Conservation (phyloP, 1,140 invertebrate genomes). For the Danaus melanippus region DNA sequence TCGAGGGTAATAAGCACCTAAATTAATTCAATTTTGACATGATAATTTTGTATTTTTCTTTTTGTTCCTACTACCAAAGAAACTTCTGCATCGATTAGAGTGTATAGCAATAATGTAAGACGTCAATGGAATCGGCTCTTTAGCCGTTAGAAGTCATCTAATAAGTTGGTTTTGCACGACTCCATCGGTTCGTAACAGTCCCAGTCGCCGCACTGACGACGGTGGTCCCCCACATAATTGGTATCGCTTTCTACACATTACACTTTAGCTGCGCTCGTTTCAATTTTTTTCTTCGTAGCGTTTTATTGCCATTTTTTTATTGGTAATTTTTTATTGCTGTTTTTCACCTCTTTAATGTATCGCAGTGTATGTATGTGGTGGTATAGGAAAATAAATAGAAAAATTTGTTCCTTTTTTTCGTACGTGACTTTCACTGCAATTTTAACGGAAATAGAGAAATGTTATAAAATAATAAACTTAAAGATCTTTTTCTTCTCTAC, state of each 20-base stretch:
- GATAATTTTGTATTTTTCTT: too few relatives aligned
- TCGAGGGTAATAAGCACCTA: too few relatives aligned
- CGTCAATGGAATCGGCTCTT: constrained; percentile 11
- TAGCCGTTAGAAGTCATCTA: constrained; percentile 22
- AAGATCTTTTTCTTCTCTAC: too few relatives aligned
- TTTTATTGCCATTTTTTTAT: constrained; percentile 10
- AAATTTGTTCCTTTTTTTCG: too few relatives aligned
- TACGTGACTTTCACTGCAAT: too few relatives aligned
- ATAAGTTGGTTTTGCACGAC: constrained; percentile 24
- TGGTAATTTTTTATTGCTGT: constrained; percentile 4
- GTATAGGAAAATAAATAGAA: too few relatives aligned
- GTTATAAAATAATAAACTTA: too few relatives aligned
- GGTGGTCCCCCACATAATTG: constrained; percentile 46
- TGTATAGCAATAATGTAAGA: too few relatives aligned
- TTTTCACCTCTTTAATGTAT: constrained; percentile 1
- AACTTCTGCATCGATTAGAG: too few relatives aligned
- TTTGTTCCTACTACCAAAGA: too few relatives aligned
- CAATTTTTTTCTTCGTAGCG: constrained; percentile 9
- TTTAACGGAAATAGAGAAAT: too few relatives aligned
- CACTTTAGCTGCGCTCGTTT: constrained; percentile 10
- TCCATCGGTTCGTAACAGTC: constrained; percentile 14
- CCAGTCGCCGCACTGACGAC: constrained; percentile 8
- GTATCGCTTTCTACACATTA: constrained; percentile 48
- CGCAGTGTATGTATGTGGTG: not conserved
- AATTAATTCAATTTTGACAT: too few relatives aligned